phyloP scores from a whole-genome alignment of 53 echinoderm and acorn worm genomes.

The Crossaster papposus region DNA sequence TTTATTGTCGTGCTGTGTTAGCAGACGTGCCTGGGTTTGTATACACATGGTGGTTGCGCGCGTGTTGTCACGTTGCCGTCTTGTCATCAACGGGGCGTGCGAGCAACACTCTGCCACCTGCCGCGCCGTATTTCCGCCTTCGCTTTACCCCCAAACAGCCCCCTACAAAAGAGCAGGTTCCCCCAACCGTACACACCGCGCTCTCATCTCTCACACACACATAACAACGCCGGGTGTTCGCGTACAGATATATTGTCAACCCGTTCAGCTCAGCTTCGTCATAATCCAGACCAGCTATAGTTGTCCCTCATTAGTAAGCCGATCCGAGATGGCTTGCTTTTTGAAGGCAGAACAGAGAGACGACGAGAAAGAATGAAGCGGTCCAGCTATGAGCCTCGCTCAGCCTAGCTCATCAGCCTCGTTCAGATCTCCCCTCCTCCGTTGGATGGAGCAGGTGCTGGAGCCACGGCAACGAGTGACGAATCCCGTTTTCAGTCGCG shows the following conservation, averaged over 20 bases:
- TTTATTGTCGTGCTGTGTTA: no score
- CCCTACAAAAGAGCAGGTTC: conserved; percentile 43
- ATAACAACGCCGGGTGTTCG: conserved; percentile 29
- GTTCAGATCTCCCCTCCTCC: neutral
- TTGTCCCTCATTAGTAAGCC: conserved; percentile 56
- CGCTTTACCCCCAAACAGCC: conserved; percentile 18
- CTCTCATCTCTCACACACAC: no score
- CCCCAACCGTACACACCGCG: neutral
- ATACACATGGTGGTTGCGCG: neutral
- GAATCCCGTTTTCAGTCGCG: conserved; percentile 46
- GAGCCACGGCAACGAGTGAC: conserved; percentile 46
- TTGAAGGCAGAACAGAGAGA: neutral
- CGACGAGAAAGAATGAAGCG: neutral
- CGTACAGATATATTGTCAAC: conserved; percentile 1
- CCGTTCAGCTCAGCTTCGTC: neutral
- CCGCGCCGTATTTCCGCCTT: conserved; percentile 52
- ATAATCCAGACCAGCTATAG: neutral
- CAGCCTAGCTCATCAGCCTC: no score
- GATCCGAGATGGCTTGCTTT: conserved; percentile 47
- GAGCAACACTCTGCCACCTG: conserved; percentile 58
- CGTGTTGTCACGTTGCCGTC: conserved; percentile 47
- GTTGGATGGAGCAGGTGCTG: conserved; percentile 48
- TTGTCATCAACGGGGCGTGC: conserved; percentile 60
- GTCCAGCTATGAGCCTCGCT: no score
- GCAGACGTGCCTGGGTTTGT: neutral